These are phyloP conservation scores for Cheilinus undulatus DNA, from an alignment of 2,113 vertebrate genomes.

Conservation along the genomic window DNA sequence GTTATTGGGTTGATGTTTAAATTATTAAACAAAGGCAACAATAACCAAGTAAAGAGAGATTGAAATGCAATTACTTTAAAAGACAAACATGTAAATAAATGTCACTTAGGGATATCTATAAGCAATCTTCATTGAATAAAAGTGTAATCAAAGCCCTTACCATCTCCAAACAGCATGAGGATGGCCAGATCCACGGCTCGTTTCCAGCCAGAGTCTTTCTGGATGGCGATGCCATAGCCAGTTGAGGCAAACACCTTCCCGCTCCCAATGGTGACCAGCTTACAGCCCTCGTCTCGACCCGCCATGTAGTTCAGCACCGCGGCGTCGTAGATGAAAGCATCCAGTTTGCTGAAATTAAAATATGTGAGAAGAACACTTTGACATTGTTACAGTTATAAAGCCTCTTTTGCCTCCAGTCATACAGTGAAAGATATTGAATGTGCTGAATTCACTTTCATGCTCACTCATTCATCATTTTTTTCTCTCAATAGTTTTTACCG, in stretches of 20 bases:
- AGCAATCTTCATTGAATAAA: background rate
- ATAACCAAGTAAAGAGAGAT: background rate
- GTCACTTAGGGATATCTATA: background rate
- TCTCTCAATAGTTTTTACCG: background rate
- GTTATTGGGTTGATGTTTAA: background rate
- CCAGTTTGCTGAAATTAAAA: slow-evolving; percentile 89
- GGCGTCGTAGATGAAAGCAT: slow-evolving; percentile 99
- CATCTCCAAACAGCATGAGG: slow-evolving; percentile 97
- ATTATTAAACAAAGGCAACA: background rate
- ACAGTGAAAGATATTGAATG: background rate
- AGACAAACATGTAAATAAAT: too few species aligned
- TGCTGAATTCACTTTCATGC: background rate
- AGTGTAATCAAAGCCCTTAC: slow-evolving; percentile 78
- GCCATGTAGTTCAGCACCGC: slow-evolving; percentile 99
- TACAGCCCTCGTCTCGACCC: slow-evolving; percentile 97
- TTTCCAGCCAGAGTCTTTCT: slow-evolving; percentile 98
- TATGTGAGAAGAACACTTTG: background rate
- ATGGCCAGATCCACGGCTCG: slow-evolving; percentile 97
- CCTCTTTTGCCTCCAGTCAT: background rate
- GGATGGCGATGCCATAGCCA: slow-evolving; percentile 98
- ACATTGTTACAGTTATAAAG: background rate
- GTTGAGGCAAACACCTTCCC: slow-evolving; percentile 99
- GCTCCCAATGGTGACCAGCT: slow-evolving; percentile 97
- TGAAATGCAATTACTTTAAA: too few species aligned
- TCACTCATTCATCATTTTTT: background rate